Conservation (phyloP, 2,888 invertebrate genomes). For the Baccha elongata region DNA sequence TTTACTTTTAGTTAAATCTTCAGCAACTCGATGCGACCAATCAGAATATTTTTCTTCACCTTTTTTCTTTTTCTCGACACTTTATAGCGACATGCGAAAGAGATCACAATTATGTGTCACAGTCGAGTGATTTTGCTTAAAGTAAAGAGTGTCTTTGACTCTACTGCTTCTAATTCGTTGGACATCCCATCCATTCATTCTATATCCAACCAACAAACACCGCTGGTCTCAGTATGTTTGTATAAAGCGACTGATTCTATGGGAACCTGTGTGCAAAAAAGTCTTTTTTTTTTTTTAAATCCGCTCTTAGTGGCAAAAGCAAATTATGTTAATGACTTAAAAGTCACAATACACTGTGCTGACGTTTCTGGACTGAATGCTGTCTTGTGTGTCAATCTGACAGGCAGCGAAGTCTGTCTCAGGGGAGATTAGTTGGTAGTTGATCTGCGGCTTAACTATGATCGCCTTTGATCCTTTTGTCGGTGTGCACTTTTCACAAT, state of each 20-base stretch:
- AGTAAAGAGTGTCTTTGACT: slow-evolving; percentile 64
- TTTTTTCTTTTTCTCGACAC: slow-evolving; percentile 12
- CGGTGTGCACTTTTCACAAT: slow-evolving; percentile 15
- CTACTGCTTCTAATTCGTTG: slow-evolving; percentile 57
- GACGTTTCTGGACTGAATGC: slow-evolving; percentile 67
- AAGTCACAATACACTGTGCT: slow-evolving; percentile 27
- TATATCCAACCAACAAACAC: background rate
- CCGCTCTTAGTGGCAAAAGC: slow-evolving; percentile 25
- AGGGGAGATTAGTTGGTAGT: slow-evolving; percentile 35
- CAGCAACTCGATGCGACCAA: background rate
- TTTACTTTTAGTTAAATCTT: too few species aligned
- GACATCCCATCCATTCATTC: slow-evolving; percentile 28
- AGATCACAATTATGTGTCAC: slow-evolving; percentile 68
- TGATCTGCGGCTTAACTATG: slow-evolving; percentile 43
- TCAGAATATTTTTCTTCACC: background rate
- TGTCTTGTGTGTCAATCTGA: slow-evolving; percentile 48
- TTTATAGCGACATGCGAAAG: slow-evolving; percentile 49
- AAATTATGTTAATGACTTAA: slow-evolving; percentile 68
- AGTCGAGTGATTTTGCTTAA: slow-evolving; percentile 58
- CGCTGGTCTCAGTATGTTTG: too few species aligned
- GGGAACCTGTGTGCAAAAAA: slow-evolving; percentile 37
- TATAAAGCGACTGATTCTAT: slow-evolving; percentile 37
- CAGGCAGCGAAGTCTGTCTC: slow-evolving; percentile 19
- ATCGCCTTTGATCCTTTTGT: slow-evolving; percentile 60
- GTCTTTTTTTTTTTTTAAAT: slow-evolving; percentile 6